Percentiles rank a stretch among this genome's conserved stretches.
Evolutionary conservation across 2,888 invertebrate genomes (phyloP).

Genomic region (Campoplex nolae): DNA sequence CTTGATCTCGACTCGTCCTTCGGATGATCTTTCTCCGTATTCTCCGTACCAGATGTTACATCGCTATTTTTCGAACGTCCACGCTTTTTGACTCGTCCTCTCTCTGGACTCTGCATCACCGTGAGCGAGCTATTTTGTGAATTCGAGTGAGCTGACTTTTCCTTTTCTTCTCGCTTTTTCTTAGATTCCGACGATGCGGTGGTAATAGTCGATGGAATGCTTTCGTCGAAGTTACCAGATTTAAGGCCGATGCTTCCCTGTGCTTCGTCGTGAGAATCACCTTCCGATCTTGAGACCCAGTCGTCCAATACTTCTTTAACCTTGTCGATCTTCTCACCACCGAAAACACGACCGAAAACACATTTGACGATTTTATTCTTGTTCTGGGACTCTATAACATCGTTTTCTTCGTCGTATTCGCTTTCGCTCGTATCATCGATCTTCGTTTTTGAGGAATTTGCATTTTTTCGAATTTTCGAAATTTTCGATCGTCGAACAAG

Average conservation of each 20-base stretch:
- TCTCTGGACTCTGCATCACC: slow-evolving; percentile 43
- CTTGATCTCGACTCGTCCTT: slow-evolving; percentile 26
- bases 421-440: slow-evolving; percentile 73
- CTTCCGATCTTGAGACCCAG: slow-evolving; percentile 81
- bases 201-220: slow-evolving; percentile 27
- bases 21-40: slow-evolving; percentile 1
- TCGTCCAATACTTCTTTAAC: slow-evolving; percentile 82
- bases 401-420: slow-evolving; percentile 72
- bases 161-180: neutral
- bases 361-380: slow-evolving; percentile 82
- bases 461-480: slow-evolving; percentile 57
- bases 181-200: slow-evolving; percentile 1
- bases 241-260: slow-evolving; percentile 36
- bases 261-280: slow-evolving; percentile 73
- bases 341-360: slow-evolving; percentile 82
- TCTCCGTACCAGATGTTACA: slow-evolving; percentile 16
- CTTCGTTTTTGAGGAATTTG: slow-evolving; percentile 41
- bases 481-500: slow-evolving; percentile 31
- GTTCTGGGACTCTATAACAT: slow-evolving; percentile 72
- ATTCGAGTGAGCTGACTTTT: slow-evolving; percentile 9
- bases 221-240: slow-evolving; percentile 34
- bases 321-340: slow-evolving; percentile 80
- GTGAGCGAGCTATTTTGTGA: slow-evolving; percentile 14
- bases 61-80: slow-evolving; percentile 51
- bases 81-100: slow-evolving; percentile 53